These are phyloP conservation scores for Drosophila sproati DNA, from an alignment of 1,140 invertebrate genomes.

Conservation along the genomic window DNA sequence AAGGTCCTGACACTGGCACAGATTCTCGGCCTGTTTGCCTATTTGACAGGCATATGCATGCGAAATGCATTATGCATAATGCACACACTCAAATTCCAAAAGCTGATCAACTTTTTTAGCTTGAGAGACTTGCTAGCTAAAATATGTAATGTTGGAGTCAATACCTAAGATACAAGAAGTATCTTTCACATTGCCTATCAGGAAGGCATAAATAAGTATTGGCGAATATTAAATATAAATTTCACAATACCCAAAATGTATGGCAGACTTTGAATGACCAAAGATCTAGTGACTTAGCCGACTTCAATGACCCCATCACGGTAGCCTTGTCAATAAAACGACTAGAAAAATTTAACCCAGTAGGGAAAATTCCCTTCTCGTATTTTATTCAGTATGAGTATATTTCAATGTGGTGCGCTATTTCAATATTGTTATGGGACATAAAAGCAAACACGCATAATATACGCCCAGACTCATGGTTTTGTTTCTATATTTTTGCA, in stretches of 20 bases:
- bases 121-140: constrained; percentile 4
- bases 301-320: too few species aligned
- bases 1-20: constrained; percentile 15
- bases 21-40: constrained; percentile 27
- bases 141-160: constrained; percentile 1
- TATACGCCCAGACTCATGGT: not conserved
- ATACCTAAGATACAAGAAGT: constrained; percentile 12
- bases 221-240: too few species aligned
- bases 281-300: too few species aligned
- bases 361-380: too few species aligned
- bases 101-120: constrained; percentile 8
- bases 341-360: too few species aligned
- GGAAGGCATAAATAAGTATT: too few species aligned
- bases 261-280: too few species aligned
- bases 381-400: too few species aligned
- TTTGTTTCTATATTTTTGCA: constrained; percentile 17
- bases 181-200: not conserved
- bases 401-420: constrained; percentile 9
- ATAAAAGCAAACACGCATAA: not conserved
- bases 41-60: constrained; percentile 33
- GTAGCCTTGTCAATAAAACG: too few species aligned
- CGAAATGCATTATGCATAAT: constrained; percentile 40
- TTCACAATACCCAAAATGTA: too few species aligned
- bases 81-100: constrained; percentile 31
- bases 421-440: constrained; percentile 8